Conservation (phyloP, 2,888 invertebrate genomes). For the Hypomecis atomaria region DNA sequence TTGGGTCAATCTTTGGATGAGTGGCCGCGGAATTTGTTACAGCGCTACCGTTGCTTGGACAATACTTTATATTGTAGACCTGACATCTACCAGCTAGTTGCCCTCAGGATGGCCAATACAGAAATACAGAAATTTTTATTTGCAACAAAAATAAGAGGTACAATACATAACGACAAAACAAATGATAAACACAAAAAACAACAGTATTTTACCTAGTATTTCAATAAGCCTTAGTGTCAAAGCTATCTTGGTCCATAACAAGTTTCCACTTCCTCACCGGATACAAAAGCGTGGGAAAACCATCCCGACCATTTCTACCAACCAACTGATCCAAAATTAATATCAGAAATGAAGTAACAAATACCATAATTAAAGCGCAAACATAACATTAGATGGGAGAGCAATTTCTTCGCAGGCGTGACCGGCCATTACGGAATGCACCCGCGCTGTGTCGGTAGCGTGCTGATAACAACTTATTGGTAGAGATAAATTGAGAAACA, state of each 20-base stretch:
- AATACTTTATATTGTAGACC: not conserved
- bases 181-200: too few species aligned
- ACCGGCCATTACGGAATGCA: slow-evolving; percentile 57
- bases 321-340: slow-evolving; percentile 17
- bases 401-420: slow-evolving; percentile 57
- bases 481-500: slow-evolving; percentile 57
- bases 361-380: slow-evolving; percentile 31
- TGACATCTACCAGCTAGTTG: not conserved
- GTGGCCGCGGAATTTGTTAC: too few species aligned
- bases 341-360: slow-evolving; percentile 28
- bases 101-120: too few species aligned
- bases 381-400: slow-evolving; percentile 32
- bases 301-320: not conserved
- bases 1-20: too few species aligned
- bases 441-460: slow-evolving; percentile 54
- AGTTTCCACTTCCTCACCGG: slow-evolving; percentile 2
- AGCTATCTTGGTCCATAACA: too few species aligned
- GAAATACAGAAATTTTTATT: too few species aligned
- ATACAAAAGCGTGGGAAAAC: slow-evolving; percentile 10
- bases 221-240: too few species aligned
- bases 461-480: slow-evolving; percentile 54
- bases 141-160: too few species aligned
- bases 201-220: too few species aligned
- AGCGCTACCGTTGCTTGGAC: too few species aligned
- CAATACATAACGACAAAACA: too few species aligned